Base-by-base conservation (phyloP, 2,888 invertebrate genomes). In the Baccha elongata region DNA sequence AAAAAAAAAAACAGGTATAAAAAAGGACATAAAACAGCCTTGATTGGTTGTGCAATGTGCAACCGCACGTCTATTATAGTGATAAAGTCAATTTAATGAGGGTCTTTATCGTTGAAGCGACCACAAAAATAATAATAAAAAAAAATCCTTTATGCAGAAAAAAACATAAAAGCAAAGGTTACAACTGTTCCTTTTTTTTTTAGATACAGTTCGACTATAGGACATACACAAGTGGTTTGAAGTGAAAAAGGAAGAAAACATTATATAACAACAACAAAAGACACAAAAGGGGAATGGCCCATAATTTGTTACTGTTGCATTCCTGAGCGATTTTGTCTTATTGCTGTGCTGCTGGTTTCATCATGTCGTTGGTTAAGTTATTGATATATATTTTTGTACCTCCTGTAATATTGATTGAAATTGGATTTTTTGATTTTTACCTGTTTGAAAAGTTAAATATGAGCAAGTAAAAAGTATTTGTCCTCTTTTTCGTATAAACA, bases 381-480 rank as follows among this genome's bases (percentile, higher is more conserved):
- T 65, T 23, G 35, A 55, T 60, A 21, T 50, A 10, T 48, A 60
- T 42, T 50, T 40, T 58, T 62, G 68, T 74, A 52, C 69, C 69
- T 75, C 50, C 64, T 68, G 52, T 81, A 68, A 79, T 74, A 71
- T 81, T 81, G 75, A 81, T 71, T 75, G 75, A 81, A 65, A 64
- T 73, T 73, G 32, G 19, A 55, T 32, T 62, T 26, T 15, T 23
- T 69, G 29, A 64, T 69, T 62, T n/a, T 75, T 81, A 81, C 80
- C 80, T 81, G 71, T 37, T 68, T 75, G 52, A 65, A 81, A 81
- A 81, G 75, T 81, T 81, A 81, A 81, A 75, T 81, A 81, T 81
- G n/a, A n/a, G 69, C 80, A 60, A 65, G 75, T 75, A 69, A 80
- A 73, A 52, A 37, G 60, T 60, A 60, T 44, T 60, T 60, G 44